Evolutionary conservation across 2,888 invertebrate genomes (phyloP), one percentile per base, ranked within the genome.

Genomic region (Eupithecia abbreviata): DNA sequence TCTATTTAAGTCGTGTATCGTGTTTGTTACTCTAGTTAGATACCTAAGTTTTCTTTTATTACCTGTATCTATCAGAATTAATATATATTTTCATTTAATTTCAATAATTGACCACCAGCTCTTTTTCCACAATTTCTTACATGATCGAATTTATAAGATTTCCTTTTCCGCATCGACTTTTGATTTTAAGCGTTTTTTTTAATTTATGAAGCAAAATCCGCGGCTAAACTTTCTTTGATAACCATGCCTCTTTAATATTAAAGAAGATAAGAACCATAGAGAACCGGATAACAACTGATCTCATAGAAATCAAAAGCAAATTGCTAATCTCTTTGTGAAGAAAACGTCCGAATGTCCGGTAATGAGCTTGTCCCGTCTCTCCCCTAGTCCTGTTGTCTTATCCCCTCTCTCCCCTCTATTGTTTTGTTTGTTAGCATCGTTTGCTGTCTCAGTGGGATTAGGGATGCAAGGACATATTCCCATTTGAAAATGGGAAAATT

Each of bases 341-440:
- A 65, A 70, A 42, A 42, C 51, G 71, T 69, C 72, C 66, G 65
- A 65, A 70, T 47, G 62, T 74, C 69, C 66, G 72, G 55, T 75
- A 77, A 77, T 77, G 74, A 77, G 77, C 41, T 77, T 77, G 69
- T 72, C 51, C 65, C 66, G 6, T 1, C 66, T 42, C 66, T 66
- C 67, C 43, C 43, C 67, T 15, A 3, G 41, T 58, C 69, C 66
- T 47, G 49, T 74, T 72, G 77, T 30, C n/a, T 77, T 77, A 65
- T 72, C 51, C 65, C 42, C 15, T 1, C 66, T 13, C 66, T 66
- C 67, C 43, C 43, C 67, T 15, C 30, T 30, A 30, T 30, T 30
- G 30, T 72, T 77, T 65, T 67, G 70, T 77, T 74, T 73, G 47
- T 70, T 74, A 68, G 66, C 71, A 58, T 45, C 49, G 65, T 47